These are phyloP conservation scores for Phalangium opilio DNA, from an alignment of 2,888 invertebrate species.

Conservation along the genomic window DNA sequence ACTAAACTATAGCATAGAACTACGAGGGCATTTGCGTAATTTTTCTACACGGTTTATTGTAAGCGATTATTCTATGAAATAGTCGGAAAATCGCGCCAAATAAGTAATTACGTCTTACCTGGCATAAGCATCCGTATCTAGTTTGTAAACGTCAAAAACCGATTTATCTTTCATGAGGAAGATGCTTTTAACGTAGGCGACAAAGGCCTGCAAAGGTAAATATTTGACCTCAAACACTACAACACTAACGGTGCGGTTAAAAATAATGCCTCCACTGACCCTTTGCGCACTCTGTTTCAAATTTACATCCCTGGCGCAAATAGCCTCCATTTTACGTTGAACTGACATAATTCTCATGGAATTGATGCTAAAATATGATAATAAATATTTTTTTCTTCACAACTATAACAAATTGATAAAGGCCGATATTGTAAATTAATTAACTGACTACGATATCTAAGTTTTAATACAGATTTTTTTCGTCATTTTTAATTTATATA, in stretches of 20 bases:
- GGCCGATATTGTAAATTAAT: too few relatives aligned
- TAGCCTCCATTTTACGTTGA: slow-evolving; percentile 67
- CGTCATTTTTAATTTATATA: too few relatives aligned
- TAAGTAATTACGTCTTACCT: too few relatives aligned
- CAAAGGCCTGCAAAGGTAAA: slow-evolving; percentile 47
- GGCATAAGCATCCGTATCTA: slow-evolving; percentile 70
- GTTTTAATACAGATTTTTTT: neutral
- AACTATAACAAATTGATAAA: too few relatives aligned
- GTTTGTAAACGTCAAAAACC: slow-evolving; percentile 59
- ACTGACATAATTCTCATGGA: slow-evolving; percentile 63
- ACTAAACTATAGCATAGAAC: too few relatives aligned
- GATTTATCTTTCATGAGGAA: slow-evolving; percentile 85
- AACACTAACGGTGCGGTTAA: neutral
- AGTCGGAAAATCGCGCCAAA: too few relatives aligned
- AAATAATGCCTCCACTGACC: slow-evolving; percentile 24
- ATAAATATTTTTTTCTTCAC: slow-evolving; percentile 23
- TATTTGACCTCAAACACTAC: neutral
- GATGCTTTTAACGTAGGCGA: slow-evolving; percentile 75
- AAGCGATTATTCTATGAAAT: too few relatives aligned
- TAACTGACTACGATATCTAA: too few relatives aligned
- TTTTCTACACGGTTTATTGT: too few relatives aligned
- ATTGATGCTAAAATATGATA: slow-evolving; percentile 54
- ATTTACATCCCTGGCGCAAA: slow-evolving; percentile 60
- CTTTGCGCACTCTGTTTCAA: slow-evolving; percentile 83
- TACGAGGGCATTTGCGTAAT: too few relatives aligned